Conservation (phyloP, 2,888 invertebrate species). For the Odontocolon sp. region DNA sequence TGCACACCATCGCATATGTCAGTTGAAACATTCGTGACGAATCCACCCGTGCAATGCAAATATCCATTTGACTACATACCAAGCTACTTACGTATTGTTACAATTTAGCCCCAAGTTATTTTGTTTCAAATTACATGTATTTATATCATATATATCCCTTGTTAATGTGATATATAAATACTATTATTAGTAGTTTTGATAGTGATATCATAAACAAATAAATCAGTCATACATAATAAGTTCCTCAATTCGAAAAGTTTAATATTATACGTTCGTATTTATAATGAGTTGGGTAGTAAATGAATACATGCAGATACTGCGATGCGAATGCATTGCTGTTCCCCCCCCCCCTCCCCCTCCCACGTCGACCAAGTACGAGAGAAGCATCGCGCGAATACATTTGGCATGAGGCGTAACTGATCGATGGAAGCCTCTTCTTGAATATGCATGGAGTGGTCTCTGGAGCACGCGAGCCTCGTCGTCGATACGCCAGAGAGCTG, state of each 20-base stretch:
- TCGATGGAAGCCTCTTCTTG: constrained; percentile 43
- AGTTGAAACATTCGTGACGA: constrained; percentile 22
- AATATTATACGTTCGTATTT: not conserved
- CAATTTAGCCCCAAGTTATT: too few relatives aligned
- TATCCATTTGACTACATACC: not conserved
- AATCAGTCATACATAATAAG: too few relatives aligned
- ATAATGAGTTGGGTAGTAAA: constrained; percentile 9
- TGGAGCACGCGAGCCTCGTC: constrained; percentile 33
- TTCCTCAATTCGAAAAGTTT: not conserved
- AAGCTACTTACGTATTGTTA: too few relatives aligned
- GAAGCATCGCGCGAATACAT: constrained; percentile 33
- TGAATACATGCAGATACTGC: not conserved
- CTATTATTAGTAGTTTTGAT: too few relatives aligned
- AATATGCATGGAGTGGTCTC: constrained; percentile 66
- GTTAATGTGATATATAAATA: too few relatives aligned
- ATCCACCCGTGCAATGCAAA: too few relatives aligned
- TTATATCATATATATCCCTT: too few relatives aligned
- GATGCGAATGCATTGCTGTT: not conserved
- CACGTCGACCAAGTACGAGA: not conserved
- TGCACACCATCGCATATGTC: not conserved
- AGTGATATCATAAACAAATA: too few relatives aligned
- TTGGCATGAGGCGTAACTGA: constrained; percentile 40
- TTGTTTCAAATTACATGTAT: too few relatives aligned
- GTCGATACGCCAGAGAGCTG: constrained; percentile 51
- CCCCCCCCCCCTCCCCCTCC: not conserved